phyloP scores from a whole-genome alignment of 1,140 invertebrate genomes.

The Elymnias hypermnestra region DNA sequence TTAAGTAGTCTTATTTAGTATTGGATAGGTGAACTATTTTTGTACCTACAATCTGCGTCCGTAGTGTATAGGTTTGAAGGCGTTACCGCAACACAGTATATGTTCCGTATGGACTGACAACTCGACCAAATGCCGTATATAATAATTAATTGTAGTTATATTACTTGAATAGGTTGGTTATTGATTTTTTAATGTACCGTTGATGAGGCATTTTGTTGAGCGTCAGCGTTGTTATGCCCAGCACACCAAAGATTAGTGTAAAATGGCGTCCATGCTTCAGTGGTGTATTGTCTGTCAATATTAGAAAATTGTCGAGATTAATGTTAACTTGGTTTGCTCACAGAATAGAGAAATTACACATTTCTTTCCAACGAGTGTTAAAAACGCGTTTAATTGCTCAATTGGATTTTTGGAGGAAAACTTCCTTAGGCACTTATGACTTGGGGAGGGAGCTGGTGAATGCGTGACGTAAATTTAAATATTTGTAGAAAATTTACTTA shows the following conservation, averaged over 20 bases:
- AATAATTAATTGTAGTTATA: constrained; percentile 15
- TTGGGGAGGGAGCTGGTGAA: no score
- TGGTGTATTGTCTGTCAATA: constrained; percentile 29
- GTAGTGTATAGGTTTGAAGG: constrained; percentile 59
- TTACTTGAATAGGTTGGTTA: constrained; percentile 11
- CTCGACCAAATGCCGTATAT: constrained; percentile 37
- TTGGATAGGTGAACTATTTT: constrained; percentile 74
- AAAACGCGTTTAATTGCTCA: constrained; percentile 54
- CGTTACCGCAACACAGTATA: constrained; percentile 62
- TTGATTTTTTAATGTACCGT: constrained; percentile 20
- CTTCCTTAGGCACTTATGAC: no score
- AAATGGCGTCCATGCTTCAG: constrained; percentile 48
- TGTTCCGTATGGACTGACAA: constrained; percentile 42
- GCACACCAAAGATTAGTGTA: constrained; percentile 73
- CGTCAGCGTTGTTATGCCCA: constrained; percentile 54
- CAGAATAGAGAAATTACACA: constrained; percentile 12
- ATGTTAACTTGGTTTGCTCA: constrained; percentile 39
- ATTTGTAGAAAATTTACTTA: no score
- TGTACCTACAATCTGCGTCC: constrained; percentile 68
- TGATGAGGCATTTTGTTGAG: constrained; percentile 36
- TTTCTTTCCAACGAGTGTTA: constrained; percentile 20
- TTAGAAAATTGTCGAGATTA: constrained; percentile 14
- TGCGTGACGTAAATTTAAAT: no score
- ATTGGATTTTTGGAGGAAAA: no score
- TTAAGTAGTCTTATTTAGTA: constrained; percentile 74